Percentiles rank a stretch among this genome's conserved stretches.
phyloP scores from a whole-genome alignment of 2,113 vertebrate genomes.

The Ophthalmolycus amberensis region DNA sequence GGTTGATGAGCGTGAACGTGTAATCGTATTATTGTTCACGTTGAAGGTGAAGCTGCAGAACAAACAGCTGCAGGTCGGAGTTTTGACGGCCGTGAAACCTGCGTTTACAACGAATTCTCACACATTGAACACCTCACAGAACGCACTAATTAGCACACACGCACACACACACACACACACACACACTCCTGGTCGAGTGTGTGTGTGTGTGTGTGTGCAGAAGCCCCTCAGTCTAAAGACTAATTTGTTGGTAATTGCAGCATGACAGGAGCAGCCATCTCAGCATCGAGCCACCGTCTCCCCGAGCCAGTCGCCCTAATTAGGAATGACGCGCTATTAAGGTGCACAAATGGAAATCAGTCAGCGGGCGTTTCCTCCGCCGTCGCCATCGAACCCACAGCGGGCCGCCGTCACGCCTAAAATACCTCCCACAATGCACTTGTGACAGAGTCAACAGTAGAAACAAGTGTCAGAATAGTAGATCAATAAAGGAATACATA shows the following conservation, averaged over 20 bases:
- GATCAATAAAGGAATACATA: neutral
- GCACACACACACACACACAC: conserved; percentile 9
- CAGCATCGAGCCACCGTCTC: conserved; percentile 67
- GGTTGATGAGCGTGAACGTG: neutral
- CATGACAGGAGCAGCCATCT: conserved; percentile 75
- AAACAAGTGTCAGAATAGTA: neutral
- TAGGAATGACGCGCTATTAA: conserved; percentile 77
- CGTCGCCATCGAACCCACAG: conserved; percentile 3
- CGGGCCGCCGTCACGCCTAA: neutral
- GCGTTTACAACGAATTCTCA: conserved; percentile 52
- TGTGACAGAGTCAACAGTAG: neutral
- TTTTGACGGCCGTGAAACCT: conserved; percentile 33
- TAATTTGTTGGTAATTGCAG: conserved; percentile 84
- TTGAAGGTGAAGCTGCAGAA: conserved; percentile 19
- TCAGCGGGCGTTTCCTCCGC: conserved; percentile 34
- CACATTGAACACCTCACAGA: conserved; percentile 50
- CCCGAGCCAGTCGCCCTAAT: conserved; percentile 72
- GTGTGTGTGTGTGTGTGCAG: conserved; percentile 37
- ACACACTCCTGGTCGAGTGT: conserved; percentile 16
- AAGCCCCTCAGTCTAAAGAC: conserved; percentile 73
- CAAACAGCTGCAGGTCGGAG: conserved; percentile 48
- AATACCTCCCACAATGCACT: conserved; percentile 49
- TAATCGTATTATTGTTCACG: neutral
- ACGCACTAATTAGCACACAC: conserved; percentile 38
- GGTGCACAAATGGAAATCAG: conserved; percentile 72